Evolutionary conservation across 2,113 vertebrate genomes (phyloP).

Genomic region (Pangasianodon hypophthalmus): DNA sequence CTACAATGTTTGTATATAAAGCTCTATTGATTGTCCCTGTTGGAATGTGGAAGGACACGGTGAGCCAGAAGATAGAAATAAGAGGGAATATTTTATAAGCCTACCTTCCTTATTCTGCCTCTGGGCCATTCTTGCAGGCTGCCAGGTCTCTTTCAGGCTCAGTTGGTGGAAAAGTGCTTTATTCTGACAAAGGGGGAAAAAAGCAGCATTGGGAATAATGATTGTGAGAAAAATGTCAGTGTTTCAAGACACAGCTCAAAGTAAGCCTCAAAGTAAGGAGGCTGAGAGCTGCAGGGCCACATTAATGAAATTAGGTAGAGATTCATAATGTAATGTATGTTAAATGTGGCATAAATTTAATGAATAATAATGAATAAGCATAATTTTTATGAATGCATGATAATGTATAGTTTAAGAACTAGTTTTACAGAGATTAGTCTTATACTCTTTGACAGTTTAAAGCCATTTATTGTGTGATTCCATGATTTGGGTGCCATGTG

Average conservation of each 20-base stretch:
- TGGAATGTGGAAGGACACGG: not conserved
- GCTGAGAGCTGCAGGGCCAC: not conserved
- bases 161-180: slow-evolving; percentile 91
- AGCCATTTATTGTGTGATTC: not conserved
- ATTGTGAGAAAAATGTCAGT: not conserved
- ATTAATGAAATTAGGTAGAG: not conserved
- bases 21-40: not conserved
- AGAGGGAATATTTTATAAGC: slow-evolving; percentile 56
- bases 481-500: not conserved
- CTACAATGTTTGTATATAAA: not conserved
- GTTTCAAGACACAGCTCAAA: not conserved
- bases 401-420: not conserved
- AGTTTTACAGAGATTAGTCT: not conserved
- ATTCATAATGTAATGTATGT: not conserved
- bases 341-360: not conserved
- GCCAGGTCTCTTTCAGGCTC: slow-evolving; percentile 90
- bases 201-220: slow-evolving; percentile 51
- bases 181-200: slow-evolving; percentile 75
- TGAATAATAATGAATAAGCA: too few species aligned
- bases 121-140: slow-evolving; percentile 80
- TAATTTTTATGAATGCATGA: not conserved
- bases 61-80: slow-evolving; percentile 38
- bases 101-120: slow-evolving; percentile 89
- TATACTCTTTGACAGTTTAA: not conserved
- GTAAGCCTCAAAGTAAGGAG: not conserved